Evolutionary conservation across 2,888 invertebrate genomes (phyloP), one percentile per base, ranked within the genome.

Genomic region (Diplolepis rosae): DNA sequence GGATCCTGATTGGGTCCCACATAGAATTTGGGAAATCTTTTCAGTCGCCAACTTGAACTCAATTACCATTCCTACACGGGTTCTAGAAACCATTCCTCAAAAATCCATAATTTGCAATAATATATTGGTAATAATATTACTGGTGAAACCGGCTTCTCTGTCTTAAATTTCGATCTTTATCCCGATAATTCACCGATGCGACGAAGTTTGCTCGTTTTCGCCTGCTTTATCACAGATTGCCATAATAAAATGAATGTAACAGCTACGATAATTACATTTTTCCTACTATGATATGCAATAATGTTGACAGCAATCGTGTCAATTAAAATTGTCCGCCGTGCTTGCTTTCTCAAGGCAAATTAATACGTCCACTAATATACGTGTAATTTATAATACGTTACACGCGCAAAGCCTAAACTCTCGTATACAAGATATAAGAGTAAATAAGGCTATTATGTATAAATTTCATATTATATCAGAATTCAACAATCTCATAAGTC

Each of bases 171-270:
- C n/a, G 27, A 61, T 61, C 61, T n/a, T 61, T 61, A 61, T 61
- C 61, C 61, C 61, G 61, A 61, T 61, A 42, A 61, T 61, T 39
- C 39, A 61, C 61, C 39, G 61, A 61, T 61, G 61, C 61, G 61
- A 61, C 61, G 61, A 61, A 61, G 61, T 35, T 61, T 39, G 61
- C 61, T 61, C 24, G 24, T 61, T 61, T 61, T 35, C 61, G 24
- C 39, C 39, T 61, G 39, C 39, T 61, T 61, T 61, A 61, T 61
- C 39, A 24, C 61, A 22, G 35, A 61, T 61, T 39, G 15, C 39
- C 24, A 30, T 27, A 15, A 52, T 28, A 52, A 27, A 51, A 7
- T n/a, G 30, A 30, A 9, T 28, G 39, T 27, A 24, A 22, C 22
- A 22, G 4, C 22, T 9, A n/a, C 39, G 24, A 42, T 61, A 61